These are phyloP conservation scores for Fistularia tabacaria DNA, from an alignment of 2,797 vertebrate species.

Conservation along the genomic window DNA sequence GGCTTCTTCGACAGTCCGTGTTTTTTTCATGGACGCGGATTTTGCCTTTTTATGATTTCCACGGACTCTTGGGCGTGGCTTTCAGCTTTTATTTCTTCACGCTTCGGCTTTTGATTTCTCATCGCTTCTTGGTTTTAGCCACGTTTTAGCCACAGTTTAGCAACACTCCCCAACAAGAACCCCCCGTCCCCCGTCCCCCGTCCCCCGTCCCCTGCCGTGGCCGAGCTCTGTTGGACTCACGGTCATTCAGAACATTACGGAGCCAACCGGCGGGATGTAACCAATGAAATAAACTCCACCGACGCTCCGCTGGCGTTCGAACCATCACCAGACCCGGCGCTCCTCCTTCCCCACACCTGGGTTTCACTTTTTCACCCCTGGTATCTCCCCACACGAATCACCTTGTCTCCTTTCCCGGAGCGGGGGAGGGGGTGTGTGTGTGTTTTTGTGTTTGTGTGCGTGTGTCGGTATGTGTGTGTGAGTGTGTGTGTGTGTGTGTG, in stretches of 20 bases:
- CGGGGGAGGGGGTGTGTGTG: not conserved
- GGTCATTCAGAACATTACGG: slow-evolving; percentile 26
- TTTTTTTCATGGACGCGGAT: slow-evolving; percentile 39
- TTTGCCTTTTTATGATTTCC: slow-evolving; percentile 61
- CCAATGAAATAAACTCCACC: slow-evolving; percentile 7
- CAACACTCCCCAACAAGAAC: too few species aligned
- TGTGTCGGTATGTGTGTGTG: too few species aligned
- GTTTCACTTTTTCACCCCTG: slow-evolving; percentile 29
- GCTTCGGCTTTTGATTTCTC: slow-evolving; percentile 10
- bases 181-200: too few species aligned
- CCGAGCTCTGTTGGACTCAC: slow-evolving; percentile 24
- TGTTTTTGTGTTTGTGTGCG: too few species aligned
- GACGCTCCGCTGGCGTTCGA: slow-evolving; percentile 14
- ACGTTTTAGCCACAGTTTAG: too few species aligned
- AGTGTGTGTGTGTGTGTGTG: too few species aligned
- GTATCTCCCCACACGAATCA: slow-evolving; percentile 35
- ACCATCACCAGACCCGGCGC: slow-evolving; percentile 14
- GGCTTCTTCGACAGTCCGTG: slow-evolving; percentile 59
- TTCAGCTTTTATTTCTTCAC: slow-evolving; percentile 29
- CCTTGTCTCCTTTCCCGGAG: slow-evolving; percentile 37
- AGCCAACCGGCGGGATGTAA: slow-evolving; percentile 42
- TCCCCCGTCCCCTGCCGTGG: too few species aligned
- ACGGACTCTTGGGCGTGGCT: slow-evolving; percentile 36
- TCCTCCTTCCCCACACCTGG: slow-evolving; percentile 27
- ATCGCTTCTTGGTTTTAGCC: not conserved